These are phyloP conservation scores for Pyrgus malvae DNA, from an alignment of 2,888 invertebrate species.

Conservation along the genomic window DNA sequence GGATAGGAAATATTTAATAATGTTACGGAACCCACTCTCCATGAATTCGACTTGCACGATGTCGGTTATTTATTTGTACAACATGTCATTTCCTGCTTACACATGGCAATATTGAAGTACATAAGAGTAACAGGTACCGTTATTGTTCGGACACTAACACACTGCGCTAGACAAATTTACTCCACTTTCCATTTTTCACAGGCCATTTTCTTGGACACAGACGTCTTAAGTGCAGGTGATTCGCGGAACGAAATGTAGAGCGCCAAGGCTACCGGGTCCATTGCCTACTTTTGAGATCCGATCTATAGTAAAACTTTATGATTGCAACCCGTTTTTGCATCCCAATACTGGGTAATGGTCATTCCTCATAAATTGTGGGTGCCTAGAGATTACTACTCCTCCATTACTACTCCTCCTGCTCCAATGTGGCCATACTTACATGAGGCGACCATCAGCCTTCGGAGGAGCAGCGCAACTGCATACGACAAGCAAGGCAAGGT, in stretches of 20 bases:
- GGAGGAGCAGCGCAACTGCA: too few relatives aligned
- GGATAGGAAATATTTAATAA: too few relatives aligned
- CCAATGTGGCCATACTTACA: too few relatives aligned
- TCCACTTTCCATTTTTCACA: slow-evolving; percentile 80
- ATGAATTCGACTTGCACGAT: too few relatives aligned
- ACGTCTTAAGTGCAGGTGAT: slow-evolving; percentile 61
- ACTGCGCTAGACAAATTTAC: slow-evolving; percentile 72
- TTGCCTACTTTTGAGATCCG: slow-evolving; percentile 63
- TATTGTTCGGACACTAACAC: slow-evolving; percentile 63
- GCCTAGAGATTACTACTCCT: too few relatives aligned
- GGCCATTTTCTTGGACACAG: slow-evolving; percentile 66
- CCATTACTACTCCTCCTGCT: too few relatives aligned
- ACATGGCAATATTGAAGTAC: slow-evolving; percentile 49
- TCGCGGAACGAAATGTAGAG: slow-evolving; percentile 64
- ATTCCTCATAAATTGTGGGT: too few relatives aligned
- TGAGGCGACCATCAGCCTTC: too few relatives aligned
- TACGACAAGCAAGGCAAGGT: too few relatives aligned
- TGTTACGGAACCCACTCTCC: too few relatives aligned
- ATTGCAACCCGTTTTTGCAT: too few relatives aligned
- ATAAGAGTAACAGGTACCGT: slow-evolving; percentile 50
- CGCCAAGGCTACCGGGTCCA: slow-evolving; percentile 54
- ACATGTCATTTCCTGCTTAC: slow-evolving; percentile 53
- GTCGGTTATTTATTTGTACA: slow-evolving; percentile 47
- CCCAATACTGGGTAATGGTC: too few relatives aligned
- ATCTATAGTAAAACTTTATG: slow-evolving; percentile 45